These are phyloP conservation scores for Catharus bicknelli DNA, from an alignment of 2,113 vertebrate genomes.

Conservation along the genomic window DNA sequence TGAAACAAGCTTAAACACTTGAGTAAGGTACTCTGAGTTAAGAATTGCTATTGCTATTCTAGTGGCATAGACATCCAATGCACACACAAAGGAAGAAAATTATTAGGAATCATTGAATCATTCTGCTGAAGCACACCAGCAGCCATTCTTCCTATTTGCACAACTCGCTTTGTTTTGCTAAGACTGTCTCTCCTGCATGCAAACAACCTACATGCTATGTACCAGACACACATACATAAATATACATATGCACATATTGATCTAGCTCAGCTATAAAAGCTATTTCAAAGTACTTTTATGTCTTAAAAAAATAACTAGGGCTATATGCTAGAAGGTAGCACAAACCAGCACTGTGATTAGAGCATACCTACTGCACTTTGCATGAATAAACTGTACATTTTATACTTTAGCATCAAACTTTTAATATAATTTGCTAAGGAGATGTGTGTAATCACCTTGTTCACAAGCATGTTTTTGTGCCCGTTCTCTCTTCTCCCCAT, in stretches of 20 bases:
- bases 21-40: background rate
- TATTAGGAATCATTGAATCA: background rate
- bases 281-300: background rate
- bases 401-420: background rate
- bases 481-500: background rate
- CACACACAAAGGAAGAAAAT: background rate
- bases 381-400: background rate
- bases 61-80: background rate
- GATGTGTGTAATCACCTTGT: background rate
- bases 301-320: background rate
- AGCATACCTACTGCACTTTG: background rate
- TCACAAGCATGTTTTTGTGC: background rate
- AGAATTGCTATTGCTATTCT: constrained; percentile 4
- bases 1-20: constrained; percentile 24
- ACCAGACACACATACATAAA: background rate
- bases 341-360: background rate
- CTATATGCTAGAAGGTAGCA: background rate
- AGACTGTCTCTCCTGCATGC: background rate
- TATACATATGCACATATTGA: background rate
- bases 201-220: background rate
- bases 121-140: background rate
- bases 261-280: background rate
- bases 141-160: background rate
- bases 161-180: background rate
- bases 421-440: background rate